Evolutionary conservation across 2,113 vertebrate species (phyloP), one percentile per base, ranked within the genome.

Genomic region (Brachirus orientalis): DNA sequence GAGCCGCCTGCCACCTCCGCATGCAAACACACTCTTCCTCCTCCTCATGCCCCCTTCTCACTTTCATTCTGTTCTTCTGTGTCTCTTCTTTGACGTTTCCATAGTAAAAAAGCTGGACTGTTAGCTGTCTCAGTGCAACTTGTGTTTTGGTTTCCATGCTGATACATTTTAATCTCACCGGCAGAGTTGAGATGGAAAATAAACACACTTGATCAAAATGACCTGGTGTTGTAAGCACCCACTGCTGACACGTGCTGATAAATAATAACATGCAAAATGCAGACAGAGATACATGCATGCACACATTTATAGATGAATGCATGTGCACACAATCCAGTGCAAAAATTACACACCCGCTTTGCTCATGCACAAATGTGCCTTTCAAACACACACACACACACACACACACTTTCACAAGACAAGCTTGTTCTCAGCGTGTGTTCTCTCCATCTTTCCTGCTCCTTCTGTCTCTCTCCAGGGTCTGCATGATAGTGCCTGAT

Each of bases 1-100:
- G 82, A 88, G 80, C 82, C 58, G 75, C 82, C 75, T 66, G 75
- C 76, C 51, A 65, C 84, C 86, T 70, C 71, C 74, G 62, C 84
- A 80, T 71, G 70, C 41, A 56, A 73, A 75, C 72, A 54, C 82
- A 75, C 79, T 77, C 77, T 68, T 77, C 69, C 63, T 76, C 60
- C 79, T 82, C 62, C 77, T 80, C 68, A n/a, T 84, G 47, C 75
- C 78, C 54, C 63, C 68, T 57, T 71, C 67, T 67, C 18, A 12
- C 69, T 68, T 82, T 75, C 45, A 61, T 71, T 75, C 44, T 63
- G 14, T 66, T 59, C 56, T 56, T 43, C 40, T 14, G 33, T 58
- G 69, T 75, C 65, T 81, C 50, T 9, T 59, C 53, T 80, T 76
- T 66, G 64, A 64, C 61, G 18, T 67, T 72, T 76, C 72, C 14